Evolutionary conservation across 2,888 invertebrate genomes (phyloP), one percentile per base, ranked within the genome.

Genomic region (Achlya flavicornis): DNA sequence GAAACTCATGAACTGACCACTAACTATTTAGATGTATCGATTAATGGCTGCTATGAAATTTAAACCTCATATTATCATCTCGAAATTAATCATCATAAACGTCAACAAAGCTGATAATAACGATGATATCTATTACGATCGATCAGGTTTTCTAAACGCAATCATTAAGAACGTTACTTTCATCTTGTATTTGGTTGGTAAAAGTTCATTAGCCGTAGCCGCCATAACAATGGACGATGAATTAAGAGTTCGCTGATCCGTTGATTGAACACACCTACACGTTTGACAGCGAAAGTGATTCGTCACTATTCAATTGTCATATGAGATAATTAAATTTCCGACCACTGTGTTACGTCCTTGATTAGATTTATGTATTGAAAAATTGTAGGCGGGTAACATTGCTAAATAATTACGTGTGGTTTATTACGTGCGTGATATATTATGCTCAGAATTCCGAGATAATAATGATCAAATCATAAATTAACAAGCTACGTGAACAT

Each of bases 181-280:
- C 89, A 82, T 83, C 78, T 79, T 76, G 79, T 79, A 79, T 79
- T 80, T 71, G 71, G 78, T 75, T 67, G 79, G 86, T 85, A 87
- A 87, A 86, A 89, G 89, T 88, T 90, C 88, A 88, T 90, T 88
- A 89, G 82, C 76, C 81, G 76, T 69, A 68, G 65, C 70, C 62
- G 73, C 73, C 76, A 80, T 84, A 87, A 90, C 90, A 90, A 91
- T 89, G 78, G 85, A 66, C 67, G 74, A 64, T 76, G 79, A 80
- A 78, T 80, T 80, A 81, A 73, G 73, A 78, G 75, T 77, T 77
- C 73, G 73, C 67, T 76, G 84, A 84, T 84, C 77, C 74, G 77
- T 76, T 84, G 84, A 87, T 86, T 84, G 85, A 81, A 83, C 86
- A 81, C 86, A 81, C 85, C 84, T 82, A 85, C 84, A 74, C 73